Conservation (phyloP, 1,140 invertebrate species). For the Anastrepha obliqua region DNA sequence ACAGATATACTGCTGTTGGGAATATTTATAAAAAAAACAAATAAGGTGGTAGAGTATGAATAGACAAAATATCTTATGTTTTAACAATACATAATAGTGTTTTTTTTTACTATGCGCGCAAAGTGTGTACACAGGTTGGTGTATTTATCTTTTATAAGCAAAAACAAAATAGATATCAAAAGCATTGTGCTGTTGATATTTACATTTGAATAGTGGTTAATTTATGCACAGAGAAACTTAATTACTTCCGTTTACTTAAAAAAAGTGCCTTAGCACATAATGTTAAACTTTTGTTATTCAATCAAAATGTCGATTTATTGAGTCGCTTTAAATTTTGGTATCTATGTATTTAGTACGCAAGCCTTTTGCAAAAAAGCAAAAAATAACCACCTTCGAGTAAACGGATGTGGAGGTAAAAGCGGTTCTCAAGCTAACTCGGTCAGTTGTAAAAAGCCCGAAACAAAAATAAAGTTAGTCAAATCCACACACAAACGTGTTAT, state of each 20-base stretch:
- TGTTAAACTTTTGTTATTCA: neutral
- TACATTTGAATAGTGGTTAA: constrained; percentile 46
- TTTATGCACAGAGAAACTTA: constrained; percentile 47
- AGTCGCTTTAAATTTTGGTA: neutral
- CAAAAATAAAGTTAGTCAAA: neutral
- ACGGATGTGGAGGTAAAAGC: neutral
- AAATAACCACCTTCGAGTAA: neutral
- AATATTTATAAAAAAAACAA: neutral
- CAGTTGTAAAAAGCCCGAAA: constrained; percentile 15
- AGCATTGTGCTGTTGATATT: constrained; percentile 30
- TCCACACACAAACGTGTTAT: neutral
- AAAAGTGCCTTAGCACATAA: neutral
- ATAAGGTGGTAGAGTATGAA: neutral
- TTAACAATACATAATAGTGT: neutral
- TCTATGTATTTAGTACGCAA: neutral
- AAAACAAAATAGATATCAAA: neutral
- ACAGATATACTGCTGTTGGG: neutral
- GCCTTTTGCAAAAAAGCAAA: neutral
- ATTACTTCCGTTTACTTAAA: constrained; percentile 41
- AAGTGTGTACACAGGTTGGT: neutral
- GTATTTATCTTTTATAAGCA: constrained; percentile 30
- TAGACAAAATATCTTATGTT: neutral
- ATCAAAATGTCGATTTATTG: neutral
- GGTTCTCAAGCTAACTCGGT: neutral
- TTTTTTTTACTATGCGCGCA: neutral